phyloP scores from a whole-genome alignment of 2,113 vertebrate species.

The Charina bottae region DNA sequence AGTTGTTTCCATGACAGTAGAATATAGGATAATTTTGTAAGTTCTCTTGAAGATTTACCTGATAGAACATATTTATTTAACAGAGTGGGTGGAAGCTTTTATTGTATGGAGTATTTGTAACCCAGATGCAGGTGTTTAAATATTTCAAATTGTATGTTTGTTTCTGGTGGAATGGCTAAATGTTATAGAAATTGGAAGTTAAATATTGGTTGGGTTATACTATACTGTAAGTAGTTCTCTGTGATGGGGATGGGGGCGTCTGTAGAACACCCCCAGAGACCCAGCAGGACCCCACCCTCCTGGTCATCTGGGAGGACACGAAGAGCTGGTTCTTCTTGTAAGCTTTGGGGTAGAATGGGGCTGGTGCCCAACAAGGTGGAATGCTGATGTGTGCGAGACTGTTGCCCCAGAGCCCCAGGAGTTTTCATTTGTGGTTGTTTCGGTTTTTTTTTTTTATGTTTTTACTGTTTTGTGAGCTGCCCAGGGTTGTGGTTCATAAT shows the following conservation, averaged over 20 bases:
- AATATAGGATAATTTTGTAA: constrained; percentile 28
- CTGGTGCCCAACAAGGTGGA: neutral
- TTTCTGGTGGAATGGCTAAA: neutral
- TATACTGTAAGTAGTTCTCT: neutral
- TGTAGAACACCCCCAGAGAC: neutral
- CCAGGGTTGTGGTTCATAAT: neutral
- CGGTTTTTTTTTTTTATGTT: neutral
- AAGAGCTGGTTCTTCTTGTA: neutral
- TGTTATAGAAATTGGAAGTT: neutral
- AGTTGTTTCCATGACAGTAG: constrained; percentile 34
- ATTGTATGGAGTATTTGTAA: constrained; percentile 39
- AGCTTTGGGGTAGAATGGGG: neutral
- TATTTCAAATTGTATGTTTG: neutral
- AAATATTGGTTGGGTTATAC: neutral
- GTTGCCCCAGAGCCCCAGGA: neutral
- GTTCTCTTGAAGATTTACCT: constrained; percentile 4
- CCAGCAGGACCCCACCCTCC: neutral
- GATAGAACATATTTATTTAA: constrained; percentile 30
- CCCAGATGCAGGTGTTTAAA: constrained; percentile 8
- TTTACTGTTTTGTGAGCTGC: neutral
- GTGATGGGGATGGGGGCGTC: neutral
- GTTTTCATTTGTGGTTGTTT: neutral
- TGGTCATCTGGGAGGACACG: neutral
- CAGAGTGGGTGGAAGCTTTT: constrained; percentile 30
- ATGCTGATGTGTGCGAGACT: neutral